Evolutionary conservation across 92 coral and sea anemone genomes (phyloP), one percentile per base, ranked within the genome.

Genomic region (Umimayanthus kanabou): DNA sequence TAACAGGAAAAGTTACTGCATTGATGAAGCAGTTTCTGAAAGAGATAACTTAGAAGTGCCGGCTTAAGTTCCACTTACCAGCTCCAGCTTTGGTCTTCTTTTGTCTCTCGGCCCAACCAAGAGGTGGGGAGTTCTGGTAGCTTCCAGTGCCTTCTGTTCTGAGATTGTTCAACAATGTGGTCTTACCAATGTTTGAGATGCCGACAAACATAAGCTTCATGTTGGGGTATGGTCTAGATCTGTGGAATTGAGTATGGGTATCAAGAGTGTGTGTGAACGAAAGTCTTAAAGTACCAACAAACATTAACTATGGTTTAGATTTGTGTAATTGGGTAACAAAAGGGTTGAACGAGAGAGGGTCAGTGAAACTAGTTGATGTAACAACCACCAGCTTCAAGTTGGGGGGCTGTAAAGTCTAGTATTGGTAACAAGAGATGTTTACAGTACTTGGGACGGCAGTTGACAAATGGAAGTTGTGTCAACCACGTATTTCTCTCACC

Each of bases 171-270:
- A 97, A 74, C 28, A 97, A 89, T 30, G 99, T 97, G 15, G 98
- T 97, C 93, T 97, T 97, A 15, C 99, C 99, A 82, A 97, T 97
- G 91, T 97, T 97, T 28, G 99, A 93, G 79, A 97, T 96, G 30
- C 99, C 99, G 1, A 97, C 99, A 88, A 97, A 97, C 99, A 97
- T 97, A 29, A 97, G 88, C 94, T 97, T 97, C 98, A 97, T 97
- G 86, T 95, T 96, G 39, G 98, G 99, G 88, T 97, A 93, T 22
- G 99, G 98, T 76, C 88, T 93, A 5, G 99, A 93, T 61, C 99
- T 97, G 85, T 20, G 70, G 47, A 18, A 53, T 25, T 9, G 28
- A 73, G 43, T 0, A 5, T 39, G 2, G 64, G 16, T 71, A 71
- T 29, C 42, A 26, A 71, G 22, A 11, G 20, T 8, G 37, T 69